A percentile compares a stretch with the other conserved stretches of the same genome.
Conservation (phyloP, 2,113 vertebrate species). For the Pontoporia blainvillei region DNA sequence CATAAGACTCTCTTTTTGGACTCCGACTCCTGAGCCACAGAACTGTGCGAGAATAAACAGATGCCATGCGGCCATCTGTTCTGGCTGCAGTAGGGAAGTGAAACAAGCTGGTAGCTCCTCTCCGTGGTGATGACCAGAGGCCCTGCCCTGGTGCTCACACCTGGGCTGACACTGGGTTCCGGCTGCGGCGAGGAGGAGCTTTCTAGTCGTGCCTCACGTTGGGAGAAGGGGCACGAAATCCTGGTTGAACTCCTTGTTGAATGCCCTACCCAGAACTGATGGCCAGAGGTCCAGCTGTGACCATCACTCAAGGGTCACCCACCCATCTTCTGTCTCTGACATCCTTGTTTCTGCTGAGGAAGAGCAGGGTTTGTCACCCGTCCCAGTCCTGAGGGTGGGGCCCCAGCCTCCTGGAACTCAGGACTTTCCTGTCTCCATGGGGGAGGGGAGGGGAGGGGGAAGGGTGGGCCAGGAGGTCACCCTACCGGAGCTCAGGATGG, state of each 20-base stretch:
- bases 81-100: rapidly evolving
- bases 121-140: not conserved
- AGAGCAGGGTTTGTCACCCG: not conserved
- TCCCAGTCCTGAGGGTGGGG: not conserved
- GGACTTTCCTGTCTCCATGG: not conserved
- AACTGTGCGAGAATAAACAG: not conserved
- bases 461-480: not conserved
- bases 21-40: not conserved
- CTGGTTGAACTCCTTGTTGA: rapidly evolving
- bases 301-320: not conserved
- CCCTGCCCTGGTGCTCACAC: not conserved
- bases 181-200: not conserved
- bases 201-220: rapidly evolving
- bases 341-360: not conserved
- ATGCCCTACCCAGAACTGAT: not conserved
- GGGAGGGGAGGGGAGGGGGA: no score
- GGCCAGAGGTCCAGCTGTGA: not conserved
- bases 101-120: rapidly evolving
- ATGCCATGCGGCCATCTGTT: rapidly evolving
- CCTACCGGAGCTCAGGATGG: not conserved
- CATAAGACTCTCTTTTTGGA: not conserved
- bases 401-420: not conserved
- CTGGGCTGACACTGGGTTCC: no score
- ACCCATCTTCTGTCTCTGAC: not conserved
- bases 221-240: no score